Conservation (phyloP, 2,888 invertebrate species). For the Trachelus stipa region DNA sequence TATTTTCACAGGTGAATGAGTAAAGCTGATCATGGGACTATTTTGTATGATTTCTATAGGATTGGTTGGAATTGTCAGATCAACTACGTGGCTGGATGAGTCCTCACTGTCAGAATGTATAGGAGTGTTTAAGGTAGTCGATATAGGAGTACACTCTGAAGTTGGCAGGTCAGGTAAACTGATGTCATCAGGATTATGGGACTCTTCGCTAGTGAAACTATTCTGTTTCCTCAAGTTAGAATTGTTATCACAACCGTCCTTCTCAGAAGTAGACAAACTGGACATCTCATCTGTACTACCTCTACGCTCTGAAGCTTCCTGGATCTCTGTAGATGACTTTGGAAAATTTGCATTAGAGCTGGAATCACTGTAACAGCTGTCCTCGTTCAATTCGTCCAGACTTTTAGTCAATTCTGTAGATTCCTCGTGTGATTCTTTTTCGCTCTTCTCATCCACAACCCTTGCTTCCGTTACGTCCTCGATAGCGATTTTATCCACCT, state of each 20-base stretch:
- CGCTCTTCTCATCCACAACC: neutral
- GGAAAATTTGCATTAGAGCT: conserved; percentile 12
- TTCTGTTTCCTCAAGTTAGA: conserved; percentile 45
- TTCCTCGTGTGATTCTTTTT: neutral
- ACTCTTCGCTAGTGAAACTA: conserved; percentile 54
- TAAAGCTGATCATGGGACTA: conserved; percentile 61
- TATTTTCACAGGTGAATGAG: conserved; percentile 55
- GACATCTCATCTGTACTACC: conserved; percentile 17
- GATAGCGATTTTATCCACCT: conserved; percentile 24
- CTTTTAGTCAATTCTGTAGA: neutral
- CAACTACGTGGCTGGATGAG: conserved; percentile 46
- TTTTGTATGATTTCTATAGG: conserved; percentile 61
- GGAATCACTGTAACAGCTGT: neutral
- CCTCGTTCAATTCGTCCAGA: neutral
- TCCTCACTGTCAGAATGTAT: conserved; percentile 63
- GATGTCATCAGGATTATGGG: conserved; percentile 61
- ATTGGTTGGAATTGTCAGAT: conserved; percentile 46
- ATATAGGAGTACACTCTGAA: conserved; percentile 60
- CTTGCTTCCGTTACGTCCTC: conserved; percentile 11
- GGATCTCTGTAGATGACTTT: conserved; percentile 13
- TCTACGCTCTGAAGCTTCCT: conserved; percentile 10
- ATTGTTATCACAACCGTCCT: conserved; percentile 2
- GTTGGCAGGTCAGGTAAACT: conserved; percentile 61
- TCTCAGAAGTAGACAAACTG: conserved; percentile 1
- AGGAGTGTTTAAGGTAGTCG: conserved; percentile 62